Evolutionary conservation across 2,888 invertebrate genomes (phyloP).

Genomic region (Crossocerus cetratus): DNA sequence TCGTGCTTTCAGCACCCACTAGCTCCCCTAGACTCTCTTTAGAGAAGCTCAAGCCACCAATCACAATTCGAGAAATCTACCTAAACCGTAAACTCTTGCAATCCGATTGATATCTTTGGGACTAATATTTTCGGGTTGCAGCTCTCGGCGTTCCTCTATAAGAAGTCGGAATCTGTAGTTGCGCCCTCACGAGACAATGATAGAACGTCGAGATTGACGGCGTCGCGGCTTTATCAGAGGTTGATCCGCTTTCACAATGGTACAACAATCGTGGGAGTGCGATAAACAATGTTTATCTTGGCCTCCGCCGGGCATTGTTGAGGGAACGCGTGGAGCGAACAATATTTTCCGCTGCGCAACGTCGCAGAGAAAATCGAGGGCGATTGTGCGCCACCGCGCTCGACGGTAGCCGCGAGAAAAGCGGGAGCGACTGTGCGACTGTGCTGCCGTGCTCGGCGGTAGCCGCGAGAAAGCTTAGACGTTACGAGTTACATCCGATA

Average conservation of each 20-base stretch:
- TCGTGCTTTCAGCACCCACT: no score
- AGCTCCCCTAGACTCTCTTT: no score
- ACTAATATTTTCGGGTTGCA: no score
- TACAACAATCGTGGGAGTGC: neutral
- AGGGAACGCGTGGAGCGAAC: neutral
- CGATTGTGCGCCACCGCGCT: neutral
- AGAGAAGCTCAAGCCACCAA: no score
- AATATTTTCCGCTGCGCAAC: neutral
- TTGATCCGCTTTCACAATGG: neutral
- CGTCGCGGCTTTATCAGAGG: neutral
- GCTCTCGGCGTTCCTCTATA: no score
- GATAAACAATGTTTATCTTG: slow-evolving; percentile 7
- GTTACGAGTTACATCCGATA: slow-evolving; percentile 31
- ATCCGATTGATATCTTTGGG: no score
- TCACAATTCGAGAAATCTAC: no score
- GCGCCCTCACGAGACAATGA: no score
- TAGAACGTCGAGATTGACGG: no score
- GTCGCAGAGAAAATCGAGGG: neutral
- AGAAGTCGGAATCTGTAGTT: no score
- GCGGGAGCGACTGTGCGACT: neutral
- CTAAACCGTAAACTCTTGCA: no score
- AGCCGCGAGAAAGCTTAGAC: neutral
- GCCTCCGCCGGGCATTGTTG: neutral
- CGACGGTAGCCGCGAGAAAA: neutral
- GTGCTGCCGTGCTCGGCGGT: neutral